phyloP scores from a whole-genome alignment of 2,113 vertebrate genomes.

The Caloenas nicobarica region DNA sequence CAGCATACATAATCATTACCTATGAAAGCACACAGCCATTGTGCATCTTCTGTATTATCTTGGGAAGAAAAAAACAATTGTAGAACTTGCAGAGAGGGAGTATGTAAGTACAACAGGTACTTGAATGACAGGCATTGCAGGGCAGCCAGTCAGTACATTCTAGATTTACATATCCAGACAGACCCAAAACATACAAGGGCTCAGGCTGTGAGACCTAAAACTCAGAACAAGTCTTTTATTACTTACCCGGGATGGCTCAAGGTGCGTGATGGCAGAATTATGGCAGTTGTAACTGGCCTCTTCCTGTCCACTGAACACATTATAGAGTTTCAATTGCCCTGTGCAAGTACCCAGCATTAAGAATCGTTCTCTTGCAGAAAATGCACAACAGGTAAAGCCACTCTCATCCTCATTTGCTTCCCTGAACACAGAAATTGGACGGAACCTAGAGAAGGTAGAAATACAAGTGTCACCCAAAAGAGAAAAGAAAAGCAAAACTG shows the following conservation, averaged over 20 bases:
- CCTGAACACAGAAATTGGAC: slow-evolving; percentile 96
- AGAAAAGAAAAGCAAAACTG: background rate
- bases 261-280: slow-evolving; percentile 94
- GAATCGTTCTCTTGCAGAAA: slow-evolving; percentile 96
- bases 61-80: background rate
- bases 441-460: slow-evolving; percentile 81
- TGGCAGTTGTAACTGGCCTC: slow-evolving; percentile 98
- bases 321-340: slow-evolving; percentile 96
- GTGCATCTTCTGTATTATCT: background rate
- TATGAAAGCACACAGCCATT: background rate
- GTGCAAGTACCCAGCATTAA: slow-evolving; percentile 98
- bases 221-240: background rate
- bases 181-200: background rate
- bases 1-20: background rate
- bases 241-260: slow-evolving; percentile 93
- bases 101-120: background rate
- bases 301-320: slow-evolving; percentile 97
- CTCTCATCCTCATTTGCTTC: slow-evolving; percentile 98
- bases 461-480: background rate
- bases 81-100: background rate
- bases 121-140: background rate
- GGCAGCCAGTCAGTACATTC: background rate
- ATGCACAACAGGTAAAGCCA: slow-evolving; percentile 96
- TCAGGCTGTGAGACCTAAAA: background rate
- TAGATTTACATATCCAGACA: background rate